Conservation (phyloP, 2,888 invertebrate species). For the Julus scandinavius region DNA sequence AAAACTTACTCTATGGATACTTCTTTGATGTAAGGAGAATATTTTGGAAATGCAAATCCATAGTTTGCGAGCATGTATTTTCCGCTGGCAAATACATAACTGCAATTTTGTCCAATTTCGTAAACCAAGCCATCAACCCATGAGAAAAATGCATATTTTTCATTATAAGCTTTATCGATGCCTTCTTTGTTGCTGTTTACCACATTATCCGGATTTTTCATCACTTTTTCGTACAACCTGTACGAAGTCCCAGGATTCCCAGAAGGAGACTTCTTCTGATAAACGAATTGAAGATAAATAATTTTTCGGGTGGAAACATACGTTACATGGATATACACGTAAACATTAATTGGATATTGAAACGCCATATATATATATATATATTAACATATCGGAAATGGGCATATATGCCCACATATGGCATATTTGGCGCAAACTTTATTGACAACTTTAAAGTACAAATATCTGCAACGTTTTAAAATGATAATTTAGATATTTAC, state of each 20-base stretch:
- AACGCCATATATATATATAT: too few relatives aligned
- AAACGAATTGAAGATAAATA: background rate
- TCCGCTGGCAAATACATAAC: conserved; percentile 37
- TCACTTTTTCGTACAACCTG: conserved; percentile 44
- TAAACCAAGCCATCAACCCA: conserved; percentile 52
- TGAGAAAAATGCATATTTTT: conserved; percentile 54
- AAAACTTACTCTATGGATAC: conserved; percentile 48
- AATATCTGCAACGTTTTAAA: too few relatives aligned
- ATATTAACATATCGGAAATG: too few relatives aligned
- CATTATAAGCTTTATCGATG: conserved; percentile 49
- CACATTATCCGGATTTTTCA: conserved; percentile 48
- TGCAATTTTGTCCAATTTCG: conserved; percentile 46
- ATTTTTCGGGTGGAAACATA: too few relatives aligned
- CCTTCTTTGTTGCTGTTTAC: conserved; percentile 47
- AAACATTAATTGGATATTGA: too few relatives aligned
- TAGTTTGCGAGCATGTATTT: conserved; percentile 47
- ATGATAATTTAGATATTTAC: too few relatives aligned
- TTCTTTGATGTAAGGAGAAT: conserved; percentile 49
- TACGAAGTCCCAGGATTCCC: background rate
- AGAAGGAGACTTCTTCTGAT: background rate
- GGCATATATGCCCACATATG: too few relatives aligned
- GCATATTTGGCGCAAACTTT: too few relatives aligned
- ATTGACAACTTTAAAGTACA: too few relatives aligned
- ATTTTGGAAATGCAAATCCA: conserved; percentile 51
- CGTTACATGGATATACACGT: too few relatives aligned